Percentiles rank a stretch among this genome's conserved stretches.
Evolutionary conservation across 64 coral and sea anemone genomes (phyloP).

Genomic region (Montipora foliosa): DNA sequence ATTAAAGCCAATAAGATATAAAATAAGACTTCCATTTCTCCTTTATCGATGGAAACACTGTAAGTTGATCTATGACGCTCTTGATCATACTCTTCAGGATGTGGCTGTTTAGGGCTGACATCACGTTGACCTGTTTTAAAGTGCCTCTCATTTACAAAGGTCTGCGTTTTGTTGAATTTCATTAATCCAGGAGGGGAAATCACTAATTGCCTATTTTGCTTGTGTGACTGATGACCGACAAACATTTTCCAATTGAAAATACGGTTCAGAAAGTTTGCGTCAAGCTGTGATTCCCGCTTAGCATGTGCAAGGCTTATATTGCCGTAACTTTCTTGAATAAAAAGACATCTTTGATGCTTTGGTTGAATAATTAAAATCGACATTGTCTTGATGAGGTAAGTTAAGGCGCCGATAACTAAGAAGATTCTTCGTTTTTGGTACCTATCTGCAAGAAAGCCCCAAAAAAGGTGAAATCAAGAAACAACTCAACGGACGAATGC

Average conservation of each 20-base stretch:
- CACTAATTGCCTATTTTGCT: too few species aligned
- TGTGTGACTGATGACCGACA: too few species aligned
- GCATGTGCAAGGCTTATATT: too few species aligned
- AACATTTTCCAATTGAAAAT: too few species aligned
- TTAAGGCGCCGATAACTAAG: not conserved
- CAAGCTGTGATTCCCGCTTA: too few species aligned
- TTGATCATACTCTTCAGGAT: too few species aligned
- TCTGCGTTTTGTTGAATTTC: too few species aligned
- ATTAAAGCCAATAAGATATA: slow-evolving; percentile 36
- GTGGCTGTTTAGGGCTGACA: too few species aligned
- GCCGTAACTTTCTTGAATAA: not conserved
- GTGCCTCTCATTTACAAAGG: too few species aligned
- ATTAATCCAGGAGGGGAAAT: too few species aligned
- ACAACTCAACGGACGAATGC: slow-evolving; percentile 61
- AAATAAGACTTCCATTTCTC: not conserved
- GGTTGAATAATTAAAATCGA: slow-evolving; percentile 7
- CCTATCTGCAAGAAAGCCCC: slow-evolving; percentile 65
- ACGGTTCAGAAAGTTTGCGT: too few species aligned
- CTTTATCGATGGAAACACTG: not conserved
- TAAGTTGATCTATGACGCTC: not conserved
- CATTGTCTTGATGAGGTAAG: slow-evolving; percentile 38
- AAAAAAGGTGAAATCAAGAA: slow-evolving; percentile 53
- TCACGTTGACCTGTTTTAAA: too few species aligned
- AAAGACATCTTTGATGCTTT: not conserved
- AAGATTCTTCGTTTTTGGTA: slow-evolving; percentile 49